Evolutionary conservation across 2,797 vertebrate species (phyloP).

Genomic region (Natrix natrix): DNA sequence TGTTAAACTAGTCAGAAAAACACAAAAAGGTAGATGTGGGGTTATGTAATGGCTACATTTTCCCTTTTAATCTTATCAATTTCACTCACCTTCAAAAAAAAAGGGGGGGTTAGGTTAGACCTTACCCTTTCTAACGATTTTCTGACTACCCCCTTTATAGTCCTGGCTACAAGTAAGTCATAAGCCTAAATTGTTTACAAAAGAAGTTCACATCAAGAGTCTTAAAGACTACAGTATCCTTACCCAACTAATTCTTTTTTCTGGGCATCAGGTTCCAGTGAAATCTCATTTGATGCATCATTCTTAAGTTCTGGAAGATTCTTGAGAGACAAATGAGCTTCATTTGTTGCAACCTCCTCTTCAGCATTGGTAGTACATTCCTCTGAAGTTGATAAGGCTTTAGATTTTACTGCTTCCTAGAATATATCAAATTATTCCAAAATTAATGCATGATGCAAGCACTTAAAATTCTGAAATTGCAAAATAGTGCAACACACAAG

Average conservation of each 20-base stretch:
- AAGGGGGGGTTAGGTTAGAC: not conserved
- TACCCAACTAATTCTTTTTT: conserved; percentile 56
- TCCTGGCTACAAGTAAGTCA: not conserved
- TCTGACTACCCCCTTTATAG: not conserved
- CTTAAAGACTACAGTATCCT: conserved; percentile 14
- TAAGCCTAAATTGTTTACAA: not conserved
- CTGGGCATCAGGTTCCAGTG: conserved; percentile 20
- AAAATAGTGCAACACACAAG: not conserved
- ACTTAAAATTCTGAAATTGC: not conserved
- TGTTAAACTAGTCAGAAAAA: not conserved
- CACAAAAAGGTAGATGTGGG: not conserved
- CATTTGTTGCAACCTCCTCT: conserved; percentile 21
- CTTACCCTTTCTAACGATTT: not conserved
- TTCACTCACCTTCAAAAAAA: not conserved
- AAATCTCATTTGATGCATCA: conserved; percentile 16
- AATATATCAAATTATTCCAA: conserved; percentile 28
- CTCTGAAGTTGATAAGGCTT: conserved; percentile 28
- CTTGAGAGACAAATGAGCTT: conserved; percentile 1
- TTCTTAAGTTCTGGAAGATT: conserved; percentile 13
- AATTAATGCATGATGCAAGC: not conserved
- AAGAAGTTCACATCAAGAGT: not conserved
- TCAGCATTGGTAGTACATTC: not conserved
- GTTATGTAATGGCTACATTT: not conserved
- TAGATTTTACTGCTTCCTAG: conserved; percentile 54
- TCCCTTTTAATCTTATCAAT: not conserved